These are phyloP conservation scores for Styela clava DNA, from an alignment of 23 tunicate species.

Conservation along the genomic window DNA sequence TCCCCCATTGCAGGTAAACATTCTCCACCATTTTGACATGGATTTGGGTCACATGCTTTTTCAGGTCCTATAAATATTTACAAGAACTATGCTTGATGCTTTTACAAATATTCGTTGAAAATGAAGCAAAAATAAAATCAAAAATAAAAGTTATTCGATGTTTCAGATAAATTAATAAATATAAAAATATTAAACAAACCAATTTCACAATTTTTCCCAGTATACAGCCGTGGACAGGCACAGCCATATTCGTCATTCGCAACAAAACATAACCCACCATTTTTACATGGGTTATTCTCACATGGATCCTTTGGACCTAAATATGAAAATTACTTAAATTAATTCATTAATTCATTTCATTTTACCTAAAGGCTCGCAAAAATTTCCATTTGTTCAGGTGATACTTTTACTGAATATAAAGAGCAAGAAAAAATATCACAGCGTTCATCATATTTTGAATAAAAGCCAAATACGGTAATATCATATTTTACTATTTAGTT, in stretches of 20 bases:
- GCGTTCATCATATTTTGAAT: too few relatives aligned
- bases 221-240: background rate
- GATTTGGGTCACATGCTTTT: background rate
- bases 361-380: too few relatives aligned
- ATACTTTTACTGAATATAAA: background rate
- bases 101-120: too few relatives aligned
- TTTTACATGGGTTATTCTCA: background rate
- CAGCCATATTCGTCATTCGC: background rate
- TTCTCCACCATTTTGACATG: background rate
- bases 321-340: too few relatives aligned
- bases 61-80: background rate
- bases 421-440: too few relatives aligned
- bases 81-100: too few relatives aligned
- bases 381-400: background rate
- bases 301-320: too few relatives aligned
- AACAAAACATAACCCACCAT: background rate
- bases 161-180: too few relatives aligned
- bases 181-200: too few relatives aligned
- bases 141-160: background rate
- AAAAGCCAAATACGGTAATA: too few relatives aligned
- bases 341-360: too few relatives aligned
- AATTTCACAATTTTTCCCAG: background rate
- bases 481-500: too few relatives aligned
- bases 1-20: background rate
- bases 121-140: background rate